Evolutionary conservation across 2,797 vertebrate species (phyloP).

Genomic region (Chiroxiphia lanceolata): DNA sequence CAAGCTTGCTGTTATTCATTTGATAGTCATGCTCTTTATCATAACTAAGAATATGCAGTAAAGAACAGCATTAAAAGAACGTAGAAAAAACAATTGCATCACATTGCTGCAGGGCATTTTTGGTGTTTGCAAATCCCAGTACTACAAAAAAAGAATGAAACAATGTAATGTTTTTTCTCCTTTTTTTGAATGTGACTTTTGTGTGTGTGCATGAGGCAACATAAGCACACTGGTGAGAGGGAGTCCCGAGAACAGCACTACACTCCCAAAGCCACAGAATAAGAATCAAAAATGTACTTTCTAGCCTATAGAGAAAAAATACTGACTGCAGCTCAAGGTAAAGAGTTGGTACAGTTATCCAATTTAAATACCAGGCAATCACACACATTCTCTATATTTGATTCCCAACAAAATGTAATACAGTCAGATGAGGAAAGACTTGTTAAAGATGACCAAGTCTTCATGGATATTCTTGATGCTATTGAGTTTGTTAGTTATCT

Average conservation of each 20-base stretch:
- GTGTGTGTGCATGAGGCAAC: not conserved
- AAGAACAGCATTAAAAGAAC: slow-evolving; percentile 42
- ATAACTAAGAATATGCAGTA: slow-evolving; percentile 8
- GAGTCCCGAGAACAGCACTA: not conserved
- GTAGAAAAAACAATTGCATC: slow-evolving; percentile 26
- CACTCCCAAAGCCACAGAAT: not conserved
- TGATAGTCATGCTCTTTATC: slow-evolving; percentile 53
- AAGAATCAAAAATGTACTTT: not conserved
- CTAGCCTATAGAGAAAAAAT: not conserved
- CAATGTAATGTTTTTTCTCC: not conserved
- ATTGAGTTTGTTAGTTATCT: not conserved
- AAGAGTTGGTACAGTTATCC: not conserved
- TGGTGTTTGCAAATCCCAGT: slow-evolving; percentile 9
- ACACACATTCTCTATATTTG: not conserved
- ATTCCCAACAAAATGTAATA: not conserved
- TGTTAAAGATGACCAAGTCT: not conserved
- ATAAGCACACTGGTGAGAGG: not conserved
- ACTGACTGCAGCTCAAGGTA: not conserved
- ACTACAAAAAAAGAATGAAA: not conserved
- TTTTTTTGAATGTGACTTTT: not conserved
- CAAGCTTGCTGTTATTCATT: slow-evolving; percentile 27
- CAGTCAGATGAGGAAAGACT: not conserved
- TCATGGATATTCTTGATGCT: not conserved
- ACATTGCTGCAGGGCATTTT: slow-evolving; percentile 21
- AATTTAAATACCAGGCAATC: not conserved